phyloP scores from a whole-genome alignment of 2,888 invertebrate genomes.

The Bombyx huttoni region DNA sequence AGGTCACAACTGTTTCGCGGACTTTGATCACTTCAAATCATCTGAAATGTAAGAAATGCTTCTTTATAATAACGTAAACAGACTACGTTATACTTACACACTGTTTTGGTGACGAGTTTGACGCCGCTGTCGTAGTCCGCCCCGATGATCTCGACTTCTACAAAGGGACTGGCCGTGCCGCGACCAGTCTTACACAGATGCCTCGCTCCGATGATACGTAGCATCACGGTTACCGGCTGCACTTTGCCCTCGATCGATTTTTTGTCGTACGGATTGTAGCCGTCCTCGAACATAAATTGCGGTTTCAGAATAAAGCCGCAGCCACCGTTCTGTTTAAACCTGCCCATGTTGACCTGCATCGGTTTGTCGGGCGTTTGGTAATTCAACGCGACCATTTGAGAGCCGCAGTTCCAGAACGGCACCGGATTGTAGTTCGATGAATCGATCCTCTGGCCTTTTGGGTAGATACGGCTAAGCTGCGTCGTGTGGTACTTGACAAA shows the following conservation, averaged over 20 bases:
- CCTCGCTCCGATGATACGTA: constrained; percentile 90
- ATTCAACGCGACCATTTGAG: constrained; percentile 97
- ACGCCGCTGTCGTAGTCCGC: constrained; percentile 88
- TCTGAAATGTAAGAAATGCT: no score
- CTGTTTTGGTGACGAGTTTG: constrained; percentile 88
- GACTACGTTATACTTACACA: constrained; percentile 72
- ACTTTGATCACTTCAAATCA: no score
- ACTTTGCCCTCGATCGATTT: constrained; percentile 57
- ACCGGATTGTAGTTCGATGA: constrained; percentile 98
- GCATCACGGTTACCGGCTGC: constrained; percentile 70
- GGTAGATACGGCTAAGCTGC: constrained; percentile 96
- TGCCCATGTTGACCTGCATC: constrained; percentile 96
- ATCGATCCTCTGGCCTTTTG: constrained; percentile 93
- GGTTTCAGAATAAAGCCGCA: constrained; percentile 96
- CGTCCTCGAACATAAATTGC: constrained; percentile 86
- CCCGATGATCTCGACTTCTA: constrained; percentile 92
- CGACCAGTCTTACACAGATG: constrained; percentile 88
- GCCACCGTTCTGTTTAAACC: constrained; percentile 91
- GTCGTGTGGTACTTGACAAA: constrained; percentile 85
- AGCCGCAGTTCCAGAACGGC: constrained; percentile 95
- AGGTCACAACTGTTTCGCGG: no score
- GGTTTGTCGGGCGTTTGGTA: constrained; percentile 96
- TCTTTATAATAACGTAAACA: no score
- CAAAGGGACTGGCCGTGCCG: constrained; percentile 90
- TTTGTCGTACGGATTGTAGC: constrained; percentile 84